Conservation (phyloP, 2,888 invertebrate species). For the Caenorhabditis sp. region DNA sequence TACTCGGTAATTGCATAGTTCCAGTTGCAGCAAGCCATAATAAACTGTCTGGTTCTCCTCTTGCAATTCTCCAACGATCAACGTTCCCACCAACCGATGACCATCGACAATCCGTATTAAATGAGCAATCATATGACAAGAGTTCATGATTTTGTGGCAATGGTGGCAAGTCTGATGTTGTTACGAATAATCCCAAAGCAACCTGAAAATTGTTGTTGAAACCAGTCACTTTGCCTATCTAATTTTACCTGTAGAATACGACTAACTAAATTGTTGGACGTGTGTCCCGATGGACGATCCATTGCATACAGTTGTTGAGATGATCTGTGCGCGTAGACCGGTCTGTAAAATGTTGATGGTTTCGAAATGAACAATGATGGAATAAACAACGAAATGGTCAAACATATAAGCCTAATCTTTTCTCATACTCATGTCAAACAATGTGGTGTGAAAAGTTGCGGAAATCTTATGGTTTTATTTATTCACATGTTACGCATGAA, state of each 20-base stretch:
- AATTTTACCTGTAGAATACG: conserved; percentile 20
- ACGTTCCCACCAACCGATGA: conserved; percentile 35
- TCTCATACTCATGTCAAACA: neutral
- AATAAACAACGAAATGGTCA: neutral
- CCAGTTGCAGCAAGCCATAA: conserved; percentile 70
- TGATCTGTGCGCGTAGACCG: conserved; percentile 2
- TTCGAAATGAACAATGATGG: conserved; percentile 4
- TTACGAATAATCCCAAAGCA: conserved; percentile 68
- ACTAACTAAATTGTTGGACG: conserved; percentile 21
- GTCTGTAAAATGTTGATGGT: neutral
- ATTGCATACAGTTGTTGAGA: conserved; percentile 11
- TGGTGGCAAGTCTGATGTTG: conserved; percentile 63
- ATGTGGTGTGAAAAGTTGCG: neutral
- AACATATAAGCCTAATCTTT: conserved; percentile 1
- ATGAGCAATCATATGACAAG: conserved; percentile 63
- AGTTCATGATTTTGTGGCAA: conserved; percentile 44
- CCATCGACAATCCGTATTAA: conserved; percentile 62
- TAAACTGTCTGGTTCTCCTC: conserved; percentile 67
- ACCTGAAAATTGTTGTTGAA: conserved; percentile 38
- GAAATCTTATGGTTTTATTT: neutral
- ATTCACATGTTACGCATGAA: neutral
- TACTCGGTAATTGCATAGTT: conserved; percentile 65
- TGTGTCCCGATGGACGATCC: conserved; percentile 10
- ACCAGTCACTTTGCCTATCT: neutral
- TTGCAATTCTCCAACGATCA: conserved; percentile 61